These are phyloP conservation scores for Notarius quadriscutis DNA, from an alignment of 2,113 vertebrate species.

Conservation along the genomic window DNA sequence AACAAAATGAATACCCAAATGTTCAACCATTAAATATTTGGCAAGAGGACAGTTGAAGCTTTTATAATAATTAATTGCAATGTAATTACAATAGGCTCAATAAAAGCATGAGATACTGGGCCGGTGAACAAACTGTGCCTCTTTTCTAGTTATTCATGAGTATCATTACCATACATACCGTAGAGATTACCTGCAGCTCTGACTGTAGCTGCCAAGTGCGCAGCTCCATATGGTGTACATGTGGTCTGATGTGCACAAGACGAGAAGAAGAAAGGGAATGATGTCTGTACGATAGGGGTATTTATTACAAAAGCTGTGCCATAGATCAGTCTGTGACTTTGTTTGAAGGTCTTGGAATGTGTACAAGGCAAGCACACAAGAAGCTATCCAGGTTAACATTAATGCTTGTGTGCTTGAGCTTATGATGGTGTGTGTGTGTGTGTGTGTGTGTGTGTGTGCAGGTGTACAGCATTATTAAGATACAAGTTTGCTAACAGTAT, in stretches of 20 bases:
- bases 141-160: background rate
- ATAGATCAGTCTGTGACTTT: background rate
- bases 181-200: background rate
- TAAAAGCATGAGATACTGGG: background rate
- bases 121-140: background rate
- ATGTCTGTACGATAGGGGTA: background rate
- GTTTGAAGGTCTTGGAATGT: background rate
- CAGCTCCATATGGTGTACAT: slow-evolving; percentile 11
- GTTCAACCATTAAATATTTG: background rate
- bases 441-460: slow-evolving; percentile 8
- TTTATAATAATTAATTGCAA: background rate
- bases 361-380: background rate
- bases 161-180: background rate
- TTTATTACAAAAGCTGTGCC: background rate
- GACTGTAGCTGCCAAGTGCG: background rate
- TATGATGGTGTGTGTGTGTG: slow-evolving; percentile 2
- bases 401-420: background rate
- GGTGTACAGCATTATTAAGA: background rate
- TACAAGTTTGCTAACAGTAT: background rate
- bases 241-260: background rate
- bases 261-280: background rate
- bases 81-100: background rate
- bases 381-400: background rate
- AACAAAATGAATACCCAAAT: background rate
- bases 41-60: background rate